Percentiles rank a stretch among this genome's conserved stretches.
These are phyloP conservation scores for Schizotus pectinicornis DNA, from an alignment of 2,888 invertebrate species.

Conservation along the genomic window DNA sequence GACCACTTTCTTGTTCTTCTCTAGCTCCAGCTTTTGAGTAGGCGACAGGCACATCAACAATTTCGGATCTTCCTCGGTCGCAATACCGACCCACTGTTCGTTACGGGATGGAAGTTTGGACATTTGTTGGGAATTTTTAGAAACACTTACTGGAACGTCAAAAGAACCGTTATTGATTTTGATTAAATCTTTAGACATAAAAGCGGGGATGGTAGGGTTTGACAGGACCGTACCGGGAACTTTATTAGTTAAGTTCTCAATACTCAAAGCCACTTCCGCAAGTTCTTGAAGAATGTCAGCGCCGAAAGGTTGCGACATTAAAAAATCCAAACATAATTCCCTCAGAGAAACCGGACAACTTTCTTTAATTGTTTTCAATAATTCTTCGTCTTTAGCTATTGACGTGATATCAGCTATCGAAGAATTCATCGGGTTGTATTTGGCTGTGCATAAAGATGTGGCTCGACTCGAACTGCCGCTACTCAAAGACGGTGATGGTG, in stretches of 20 bases:
- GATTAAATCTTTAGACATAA: conserved; percentile 22
- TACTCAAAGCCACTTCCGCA: conserved; percentile 67
- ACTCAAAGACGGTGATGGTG: conserved; percentile 53
- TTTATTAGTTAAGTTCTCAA: conserved; percentile 40
- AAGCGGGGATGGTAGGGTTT: conserved; percentile 35
- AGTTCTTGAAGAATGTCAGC: conserved; percentile 71
- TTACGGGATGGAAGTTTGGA: conserved; percentile 45
- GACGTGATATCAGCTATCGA: conserved; percentile 68
- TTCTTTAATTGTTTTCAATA: conserved; percentile 17
- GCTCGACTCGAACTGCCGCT: conserved; percentile 61
- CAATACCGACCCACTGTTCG: conserved; percentile 66
- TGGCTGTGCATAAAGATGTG: conserved; percentile 71
- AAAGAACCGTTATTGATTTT: conserved; percentile 27
- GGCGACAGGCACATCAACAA: conserved; percentile 75
- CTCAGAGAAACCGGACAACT: conserved; percentile 58
- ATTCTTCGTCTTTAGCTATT: conserved; percentile 61
- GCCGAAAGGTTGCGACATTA: conserved; percentile 74
- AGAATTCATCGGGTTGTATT: conserved; percentile 67
- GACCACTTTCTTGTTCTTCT: conserved; percentile 62
- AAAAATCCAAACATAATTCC: conserved; percentile 69
- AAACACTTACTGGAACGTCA: conserved; percentile 32
- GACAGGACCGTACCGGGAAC: conserved; percentile 33
- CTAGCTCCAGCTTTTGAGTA: conserved; percentile 68
- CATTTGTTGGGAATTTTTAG: no score
- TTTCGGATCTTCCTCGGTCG: conserved; percentile 66